Base-by-base conservation (phyloP, 2,888 invertebrate species). In the Chrysomela aeneicollis region DNA sequence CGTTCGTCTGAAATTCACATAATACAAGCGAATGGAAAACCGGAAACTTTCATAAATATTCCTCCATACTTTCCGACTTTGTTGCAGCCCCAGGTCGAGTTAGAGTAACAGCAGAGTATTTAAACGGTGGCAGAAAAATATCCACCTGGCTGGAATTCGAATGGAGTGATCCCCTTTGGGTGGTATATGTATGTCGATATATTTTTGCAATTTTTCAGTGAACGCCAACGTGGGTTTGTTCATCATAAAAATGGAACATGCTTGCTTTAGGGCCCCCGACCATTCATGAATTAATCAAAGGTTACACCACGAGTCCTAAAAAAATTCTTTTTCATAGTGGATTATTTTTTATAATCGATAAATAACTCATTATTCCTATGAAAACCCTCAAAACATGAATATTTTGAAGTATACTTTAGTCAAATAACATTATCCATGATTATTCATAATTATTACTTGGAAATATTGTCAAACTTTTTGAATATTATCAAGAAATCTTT, bases 21-120 rank as follows among this genome's bases (percentile, higher is more conserved):
- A 73, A 72, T 71, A 70, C 68, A 63, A 67, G 71, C 71, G 71
- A 70, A 73, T 71, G 74, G 72, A 70, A 71, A 69, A 69, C 59
- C 64, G 55, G 72, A 66, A 70, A 72, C 65, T 72, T 74, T 70
- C 73, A 70, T 72, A 74, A 73, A 75, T 73, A 74, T 74, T 70
- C 72, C 66, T 69, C 68, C 26, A 26, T 68, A 71, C 70, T 73
- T 72, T 64, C 71, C 74, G 68, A 63, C 61, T 73, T 72, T 74
- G 73, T 72, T 71, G 63, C 71, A 63, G 70, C 74, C 70, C 49
- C 60, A 71, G 73, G 73, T 70, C 67, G 70, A 66, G 68, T 67
- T 66, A 64, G 50, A 65, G 65, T 70, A 69, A 63, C 66, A 54
- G 62, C 60, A 51, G n/a, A n/a, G 70, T 64, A 63, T 68, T 71